Conservation (phyloP, 2,797 vertebrate species). For the Pseudochromis fuscus region DNA sequence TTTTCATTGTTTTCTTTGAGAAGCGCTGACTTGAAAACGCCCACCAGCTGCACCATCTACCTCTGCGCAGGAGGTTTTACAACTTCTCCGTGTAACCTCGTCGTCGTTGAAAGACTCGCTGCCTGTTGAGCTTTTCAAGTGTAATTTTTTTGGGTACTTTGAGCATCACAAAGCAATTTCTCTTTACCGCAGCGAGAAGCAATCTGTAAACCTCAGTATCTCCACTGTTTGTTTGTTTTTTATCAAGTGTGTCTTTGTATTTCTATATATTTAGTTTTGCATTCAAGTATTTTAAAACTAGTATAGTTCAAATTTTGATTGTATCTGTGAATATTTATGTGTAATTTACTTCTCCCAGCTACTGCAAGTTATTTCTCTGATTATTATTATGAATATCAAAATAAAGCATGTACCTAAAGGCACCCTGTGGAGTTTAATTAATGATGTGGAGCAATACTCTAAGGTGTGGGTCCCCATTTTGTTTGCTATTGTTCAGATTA, state of each 20-base stretch:
- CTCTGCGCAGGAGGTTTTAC: neutral
- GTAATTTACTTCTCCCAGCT: neutral
- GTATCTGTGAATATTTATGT: neutral
- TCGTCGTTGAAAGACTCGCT: neutral
- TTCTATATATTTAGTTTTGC: too few relatives aligned
- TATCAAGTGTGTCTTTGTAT: neutral
- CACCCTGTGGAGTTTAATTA: slow-evolving; percentile 3
- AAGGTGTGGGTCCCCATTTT: neutral
- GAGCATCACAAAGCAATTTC: slow-evolving; percentile 3
- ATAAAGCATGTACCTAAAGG: slow-evolving; percentile 1
- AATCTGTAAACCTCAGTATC: slow-evolving; percentile 1
- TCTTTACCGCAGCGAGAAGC: neutral
- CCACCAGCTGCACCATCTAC: neutral
- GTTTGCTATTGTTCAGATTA: neutral
- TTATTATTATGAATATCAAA: neutral
- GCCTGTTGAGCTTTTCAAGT: neutral
- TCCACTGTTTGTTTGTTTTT: neutral
- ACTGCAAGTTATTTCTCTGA: neutral
- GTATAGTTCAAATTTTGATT: neutral
- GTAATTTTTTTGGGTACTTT: neutral
- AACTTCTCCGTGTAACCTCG: slow-evolving; percentile 6
- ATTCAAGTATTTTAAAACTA: neutral
- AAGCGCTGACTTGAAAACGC: neutral
- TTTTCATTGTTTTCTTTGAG: neutral
- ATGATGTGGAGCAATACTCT: neutral